Evolutionary conservation across 2,797 vertebrate genomes (phyloP).

Genomic region (Gymnothorax reevesii): DNA sequence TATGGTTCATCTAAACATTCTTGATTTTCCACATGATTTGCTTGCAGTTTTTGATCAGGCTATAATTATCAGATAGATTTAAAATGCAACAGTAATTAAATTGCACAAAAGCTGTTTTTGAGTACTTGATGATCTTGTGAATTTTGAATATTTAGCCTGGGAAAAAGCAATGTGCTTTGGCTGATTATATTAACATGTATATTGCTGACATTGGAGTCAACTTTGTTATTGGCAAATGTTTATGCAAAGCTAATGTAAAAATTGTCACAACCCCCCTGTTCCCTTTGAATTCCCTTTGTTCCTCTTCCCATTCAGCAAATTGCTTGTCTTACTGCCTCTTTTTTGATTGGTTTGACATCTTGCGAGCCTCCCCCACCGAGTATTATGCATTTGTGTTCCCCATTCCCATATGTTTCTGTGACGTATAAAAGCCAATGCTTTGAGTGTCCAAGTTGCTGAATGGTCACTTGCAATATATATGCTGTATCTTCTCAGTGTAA

Average conservation of each 20-base stretch:
- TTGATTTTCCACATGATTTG: constrained; percentile 33
- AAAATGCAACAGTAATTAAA: constrained; percentile 36
- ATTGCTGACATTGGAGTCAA: not conserved
- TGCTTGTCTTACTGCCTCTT: too few species aligned
- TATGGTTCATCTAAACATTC: constrained; percentile 31
- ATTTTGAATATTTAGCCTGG: constrained; percentile 15
- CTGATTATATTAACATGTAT: not conserved
- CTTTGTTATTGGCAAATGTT: not conserved
- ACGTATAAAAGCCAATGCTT: too few species aligned
- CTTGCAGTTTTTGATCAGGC: constrained; percentile 36
- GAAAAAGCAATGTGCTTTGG: not conserved
- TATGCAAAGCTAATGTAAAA: not conserved
- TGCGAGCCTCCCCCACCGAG: too few species aligned
- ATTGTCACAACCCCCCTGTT: too few species aligned
- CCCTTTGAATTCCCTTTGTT: too few species aligned
- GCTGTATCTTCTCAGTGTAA: too few species aligned
- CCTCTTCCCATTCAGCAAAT: too few species aligned
- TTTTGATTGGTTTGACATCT: too few species aligned
- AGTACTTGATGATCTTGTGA: constrained; percentile 32
- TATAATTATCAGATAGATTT: constrained; percentile 40
- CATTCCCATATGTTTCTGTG: too few species aligned
- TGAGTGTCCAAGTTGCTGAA: too few species aligned
- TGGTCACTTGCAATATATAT: too few species aligned
- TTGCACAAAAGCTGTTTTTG: constrained; percentile 28
- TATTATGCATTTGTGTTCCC: too few species aligned